Evolutionary conservation across 2,113 vertebrate genomes (phyloP).

Genomic region (Papio anubis): DNA sequence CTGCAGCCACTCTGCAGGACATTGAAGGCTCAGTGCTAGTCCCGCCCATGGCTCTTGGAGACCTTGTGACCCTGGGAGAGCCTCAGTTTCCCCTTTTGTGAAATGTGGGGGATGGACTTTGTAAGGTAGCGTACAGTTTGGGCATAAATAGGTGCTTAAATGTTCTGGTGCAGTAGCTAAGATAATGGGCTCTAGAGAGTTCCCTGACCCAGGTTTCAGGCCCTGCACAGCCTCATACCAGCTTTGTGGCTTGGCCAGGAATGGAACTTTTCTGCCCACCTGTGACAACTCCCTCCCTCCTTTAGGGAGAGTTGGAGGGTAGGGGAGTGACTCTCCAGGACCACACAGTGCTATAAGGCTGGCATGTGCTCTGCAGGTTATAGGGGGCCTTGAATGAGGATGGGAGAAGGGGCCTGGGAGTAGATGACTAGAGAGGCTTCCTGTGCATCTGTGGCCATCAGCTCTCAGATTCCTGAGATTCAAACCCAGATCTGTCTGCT

Average conservation of each 20-base stretch:
- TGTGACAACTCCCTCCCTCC: not conserved
- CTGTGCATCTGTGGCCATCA: not conserved
- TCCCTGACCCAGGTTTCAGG: not conserved
- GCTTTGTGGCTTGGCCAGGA: not conserved
- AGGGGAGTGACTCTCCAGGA: too few species aligned
- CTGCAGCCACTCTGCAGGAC: not conserved
- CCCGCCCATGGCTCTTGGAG: not conserved
- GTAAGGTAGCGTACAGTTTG: not conserved
- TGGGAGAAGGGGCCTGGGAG: not conserved
- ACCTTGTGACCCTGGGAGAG: not conserved
- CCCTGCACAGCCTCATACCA: not conserved
- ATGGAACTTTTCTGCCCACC: not conserved
- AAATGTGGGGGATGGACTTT: not conserved
- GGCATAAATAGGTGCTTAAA: too few species aligned
- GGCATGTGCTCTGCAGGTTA: not conserved
- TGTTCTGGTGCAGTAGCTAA: not conserved
- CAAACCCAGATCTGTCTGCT: not conserved
- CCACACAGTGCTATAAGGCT: not conserved
- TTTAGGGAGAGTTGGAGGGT: not conserved
- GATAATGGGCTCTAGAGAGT: not conserved
- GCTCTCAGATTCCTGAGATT: not conserved
- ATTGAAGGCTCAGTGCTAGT: rapidly evolving
- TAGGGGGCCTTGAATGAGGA: not conserved
- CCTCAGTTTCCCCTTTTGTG: not conserved
- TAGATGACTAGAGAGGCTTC: not conserved